These are phyloP conservation scores for Heliothis peltigera DNA, from an alignment of 2,888 invertebrate genomes.

Conservation along the genomic window DNA sequence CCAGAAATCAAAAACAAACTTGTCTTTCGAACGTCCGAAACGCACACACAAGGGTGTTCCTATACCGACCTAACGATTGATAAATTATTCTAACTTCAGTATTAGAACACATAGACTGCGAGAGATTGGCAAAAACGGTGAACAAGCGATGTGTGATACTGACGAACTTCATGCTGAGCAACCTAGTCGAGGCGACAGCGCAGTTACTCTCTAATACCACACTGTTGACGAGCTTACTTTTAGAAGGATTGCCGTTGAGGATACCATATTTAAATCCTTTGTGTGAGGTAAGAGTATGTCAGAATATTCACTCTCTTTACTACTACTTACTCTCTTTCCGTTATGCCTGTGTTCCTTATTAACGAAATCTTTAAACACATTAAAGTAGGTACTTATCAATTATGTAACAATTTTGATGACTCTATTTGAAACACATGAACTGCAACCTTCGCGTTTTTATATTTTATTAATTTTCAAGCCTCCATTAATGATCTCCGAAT, in stretches of 20 bases:
- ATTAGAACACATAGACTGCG: constrained; percentile 88
- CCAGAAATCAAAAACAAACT: not conserved
- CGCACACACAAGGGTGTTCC: too few relatives aligned
- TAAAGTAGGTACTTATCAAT: too few relatives aligned
- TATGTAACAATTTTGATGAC: too few relatives aligned
- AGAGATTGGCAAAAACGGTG: constrained; percentile 90
- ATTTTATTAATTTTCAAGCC: too few relatives aligned
- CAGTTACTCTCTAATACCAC: constrained; percentile 91
- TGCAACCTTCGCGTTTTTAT: not conserved
- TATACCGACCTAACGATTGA: not conserved
- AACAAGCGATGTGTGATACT: constrained; percentile 91
- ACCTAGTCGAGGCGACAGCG: constrained; percentile 91
- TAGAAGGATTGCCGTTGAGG: constrained; percentile 93
- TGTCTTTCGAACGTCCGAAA: too few relatives aligned
- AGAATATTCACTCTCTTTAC: not conserved
- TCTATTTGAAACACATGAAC: too few relatives aligned
- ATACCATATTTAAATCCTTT: constrained; percentile 91
- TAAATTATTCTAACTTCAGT: constrained; percentile 66
- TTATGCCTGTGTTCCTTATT: too few relatives aligned
- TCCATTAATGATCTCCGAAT: not conserved
- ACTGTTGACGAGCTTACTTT: constrained; percentile 90
- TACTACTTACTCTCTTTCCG: too few relatives aligned
- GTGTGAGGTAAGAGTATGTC: constrained; percentile 83
- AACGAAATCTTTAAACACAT: too few relatives aligned
- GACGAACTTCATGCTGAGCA: constrained; percentile 92